phyloP scores from a whole-genome alignment of 2,888 invertebrate species.

The Taphrorychus bicolor region DNA sequence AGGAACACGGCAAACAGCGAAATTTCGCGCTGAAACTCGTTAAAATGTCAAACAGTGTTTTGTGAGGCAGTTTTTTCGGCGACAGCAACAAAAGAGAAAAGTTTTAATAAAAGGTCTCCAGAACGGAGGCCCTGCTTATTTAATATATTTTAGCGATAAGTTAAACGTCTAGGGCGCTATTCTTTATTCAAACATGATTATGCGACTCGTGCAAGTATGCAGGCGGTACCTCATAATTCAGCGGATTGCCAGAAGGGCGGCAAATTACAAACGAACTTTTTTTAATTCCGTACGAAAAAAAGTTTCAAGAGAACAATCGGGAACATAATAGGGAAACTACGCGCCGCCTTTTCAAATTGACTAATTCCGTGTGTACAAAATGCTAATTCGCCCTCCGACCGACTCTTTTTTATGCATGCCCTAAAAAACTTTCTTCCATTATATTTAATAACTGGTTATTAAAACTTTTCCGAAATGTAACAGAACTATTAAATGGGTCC shows the following conservation, averaged over 20 bases:
- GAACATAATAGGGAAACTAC: conserved; percentile 1
- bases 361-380: conserved; percentile 21
- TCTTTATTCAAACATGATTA: neutral
- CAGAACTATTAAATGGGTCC: conserved; percentile 34
- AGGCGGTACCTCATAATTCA: neutral
- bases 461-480: conserved; percentile 37
- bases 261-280: neutral
- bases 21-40: conserved; percentile 36
- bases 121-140: conserved; percentile 7
- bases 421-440: conserved; percentile 31
- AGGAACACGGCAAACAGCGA: conserved; percentile 33
- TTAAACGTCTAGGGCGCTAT: neutral
- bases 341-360: conserved; percentile 5
- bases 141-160: neutral
- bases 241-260: neutral
- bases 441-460: conserved; percentile 36
- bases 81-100: conserved; percentile 27
- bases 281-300: neutral
- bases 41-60: conserved; percentile 38
- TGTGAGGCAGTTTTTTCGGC: conserved; percentile 26
- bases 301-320: neutral
- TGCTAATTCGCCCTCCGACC: conserved; percentile 27
- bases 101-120: conserved; percentile 29
- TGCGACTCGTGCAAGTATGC: neutral
- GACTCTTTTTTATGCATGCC: conserved; percentile 15